These are phyloP conservation scores for Drosophila gaucha DNA, from an alignment of 2,888 invertebrate species.

Conservation along the genomic window DNA sequence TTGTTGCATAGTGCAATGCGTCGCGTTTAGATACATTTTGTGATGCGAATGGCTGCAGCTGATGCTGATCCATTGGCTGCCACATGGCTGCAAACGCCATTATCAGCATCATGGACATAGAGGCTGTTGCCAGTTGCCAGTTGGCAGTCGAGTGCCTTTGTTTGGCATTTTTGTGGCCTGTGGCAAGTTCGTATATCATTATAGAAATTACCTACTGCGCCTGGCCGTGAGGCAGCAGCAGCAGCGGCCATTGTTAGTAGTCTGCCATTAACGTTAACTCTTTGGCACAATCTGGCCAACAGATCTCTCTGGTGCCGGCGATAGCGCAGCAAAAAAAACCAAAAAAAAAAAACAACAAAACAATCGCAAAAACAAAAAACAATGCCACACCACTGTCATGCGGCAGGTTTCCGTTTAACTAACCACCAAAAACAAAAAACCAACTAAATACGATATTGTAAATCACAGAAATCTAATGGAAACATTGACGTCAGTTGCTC, in stretches of 20 bases:
- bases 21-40: no score
- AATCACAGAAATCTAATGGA: slow-evolving; percentile 73
- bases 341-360: slow-evolving; percentile 14
- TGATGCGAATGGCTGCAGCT: no score
- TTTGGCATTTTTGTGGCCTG: slow-evolving; percentile 62
- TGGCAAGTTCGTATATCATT: slow-evolving; percentile 80
- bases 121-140: slow-evolving; percentile 21
- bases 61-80: slow-evolving; percentile 53
- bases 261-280: slow-evolving; percentile 79
- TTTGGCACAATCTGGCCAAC: slow-evolving; percentile 70
- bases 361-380: slow-evolving; percentile 15
- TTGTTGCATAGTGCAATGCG: no score
- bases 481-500: slow-evolving; percentile 62
- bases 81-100: slow-evolving; percentile 50
- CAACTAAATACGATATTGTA: slow-evolving; percentile 51
- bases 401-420: slow-evolving; percentile 40
- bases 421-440: slow-evolving; percentile 7
- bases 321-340: slow-evolving; percentile 35
- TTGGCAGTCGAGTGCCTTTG: slow-evolving; percentile 39
- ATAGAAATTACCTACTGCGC: slow-evolving; percentile 79
- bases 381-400: slow-evolving; percentile 53
- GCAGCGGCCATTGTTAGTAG: slow-evolving; percentile 69
- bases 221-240: slow-evolving; percentile 44
- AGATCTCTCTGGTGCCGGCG: slow-evolving; percentile 55
- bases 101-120: slow-evolving; percentile 53